Evolutionary conservation across 1,140 invertebrate genomes (phyloP).

Genomic region (Drosophila littoralis): DNA sequence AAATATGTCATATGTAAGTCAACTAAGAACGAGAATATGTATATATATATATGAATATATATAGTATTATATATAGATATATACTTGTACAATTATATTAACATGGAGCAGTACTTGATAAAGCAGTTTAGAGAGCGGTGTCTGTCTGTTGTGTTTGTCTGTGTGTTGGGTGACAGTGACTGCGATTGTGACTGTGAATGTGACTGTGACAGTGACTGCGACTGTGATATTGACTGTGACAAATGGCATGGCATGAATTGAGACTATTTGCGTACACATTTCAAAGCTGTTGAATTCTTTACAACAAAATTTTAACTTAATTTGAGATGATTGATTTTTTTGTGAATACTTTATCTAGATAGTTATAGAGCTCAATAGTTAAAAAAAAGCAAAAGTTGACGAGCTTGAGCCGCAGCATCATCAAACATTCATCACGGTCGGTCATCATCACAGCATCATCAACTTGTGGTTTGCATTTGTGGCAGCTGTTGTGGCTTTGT

Average conservation of each 20-base stretch:
- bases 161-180: conserved; percentile 40
- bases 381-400: not conserved
- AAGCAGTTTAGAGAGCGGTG: conserved; percentile 40
- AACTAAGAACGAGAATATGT: conserved; percentile 46
- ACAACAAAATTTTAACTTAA: conserved; percentile 1
- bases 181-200: conserved; percentile 40
- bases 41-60: conserved; percentile 32
- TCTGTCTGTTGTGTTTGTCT: conserved; percentile 25
- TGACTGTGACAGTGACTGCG: conserved; percentile 26
- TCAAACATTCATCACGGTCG: conserved; percentile 45
- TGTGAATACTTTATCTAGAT: not conserved
- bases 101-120: conserved; percentile 24
- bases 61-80: conserved; percentile 25
- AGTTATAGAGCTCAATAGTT: not conserved
- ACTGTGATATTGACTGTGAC: conserved; percentile 50
- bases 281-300: not conserved
- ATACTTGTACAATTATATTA: conserved; percentile 25
- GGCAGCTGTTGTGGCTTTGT: conserved; percentile 18
- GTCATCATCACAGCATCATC: conserved; percentile 43
- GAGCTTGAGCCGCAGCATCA: conserved; percentile 19
- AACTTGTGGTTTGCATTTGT: conserved; percentile 27
- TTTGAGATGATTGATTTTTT: not conserved
- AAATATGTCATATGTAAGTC: conserved; percentile 27
- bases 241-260: conserved; percentile 44
- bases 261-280: conserved; percentile 30